phyloP scores from a whole-genome alignment of 2,797 vertebrate genomes.

The Hippoglossus hippoglossus region DNA sequence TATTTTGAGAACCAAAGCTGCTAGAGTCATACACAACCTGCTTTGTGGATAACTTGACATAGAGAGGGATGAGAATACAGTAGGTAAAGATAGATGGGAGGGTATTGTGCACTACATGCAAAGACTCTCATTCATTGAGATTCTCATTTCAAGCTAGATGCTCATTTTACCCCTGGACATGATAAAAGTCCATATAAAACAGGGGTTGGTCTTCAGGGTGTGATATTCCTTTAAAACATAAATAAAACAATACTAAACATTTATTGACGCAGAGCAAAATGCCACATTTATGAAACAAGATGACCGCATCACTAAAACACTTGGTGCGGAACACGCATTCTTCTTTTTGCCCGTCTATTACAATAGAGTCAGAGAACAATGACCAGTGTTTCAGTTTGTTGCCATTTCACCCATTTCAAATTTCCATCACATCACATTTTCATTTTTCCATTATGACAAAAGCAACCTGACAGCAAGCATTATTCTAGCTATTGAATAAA shows the following conservation, averaged over 20 bases:
- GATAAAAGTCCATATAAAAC: background rate
- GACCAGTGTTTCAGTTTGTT: background rate
- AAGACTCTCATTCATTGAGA: no score
- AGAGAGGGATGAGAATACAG: slow-evolving; percentile 8
- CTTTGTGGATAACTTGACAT: slow-evolving; percentile 11
- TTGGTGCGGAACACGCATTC: background rate
- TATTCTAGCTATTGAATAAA: background rate
- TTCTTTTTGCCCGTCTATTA: background rate
- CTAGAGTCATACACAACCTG: slow-evolving; percentile 11
- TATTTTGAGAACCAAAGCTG: slow-evolving; percentile 28
- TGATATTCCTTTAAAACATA: no score
- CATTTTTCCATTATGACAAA: background rate
- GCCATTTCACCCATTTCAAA: background rate
- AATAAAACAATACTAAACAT: background rate
- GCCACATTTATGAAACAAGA: background rate
- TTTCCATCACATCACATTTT: background rate
- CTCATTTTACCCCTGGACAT: no score
- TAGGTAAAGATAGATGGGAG: background rate
- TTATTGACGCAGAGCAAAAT: background rate
- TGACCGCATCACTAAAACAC: background rate
- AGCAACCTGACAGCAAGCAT: background rate
- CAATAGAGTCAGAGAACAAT: background rate
- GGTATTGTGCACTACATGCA: no score
- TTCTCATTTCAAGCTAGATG: no score
- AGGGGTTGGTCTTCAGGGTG: background rate